Evolutionary conservation across 2,888 invertebrate genomes (phyloP).

Genomic region (Polymixis lichenea): DNA sequence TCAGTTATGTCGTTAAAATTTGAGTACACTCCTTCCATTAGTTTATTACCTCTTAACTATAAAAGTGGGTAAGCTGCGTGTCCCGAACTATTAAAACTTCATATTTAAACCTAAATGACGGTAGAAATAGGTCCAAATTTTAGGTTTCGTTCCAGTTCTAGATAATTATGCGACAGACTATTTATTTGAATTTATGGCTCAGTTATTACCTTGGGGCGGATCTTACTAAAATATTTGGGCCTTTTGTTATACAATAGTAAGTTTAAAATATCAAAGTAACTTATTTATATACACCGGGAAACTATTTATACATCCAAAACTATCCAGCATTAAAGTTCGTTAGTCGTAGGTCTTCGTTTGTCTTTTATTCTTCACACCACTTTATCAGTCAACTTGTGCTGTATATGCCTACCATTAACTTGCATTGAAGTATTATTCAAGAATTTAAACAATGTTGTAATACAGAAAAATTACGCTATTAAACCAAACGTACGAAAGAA

Average conservation of each 20-base stretch:
- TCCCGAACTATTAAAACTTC: constrained; percentile 29
- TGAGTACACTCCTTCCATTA: constrained; percentile 27
- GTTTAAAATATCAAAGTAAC: not conserved
- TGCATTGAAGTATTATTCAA: not conserved
- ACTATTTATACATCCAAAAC: not conserved
- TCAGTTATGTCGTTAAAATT: constrained; percentile 25
- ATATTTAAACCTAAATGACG: constrained; percentile 30
- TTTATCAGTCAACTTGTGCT: not conserved
- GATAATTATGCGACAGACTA: constrained; percentile 15
- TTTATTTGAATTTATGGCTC: constrained; percentile 1
- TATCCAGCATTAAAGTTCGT: not conserved
- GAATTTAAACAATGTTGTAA: no score
- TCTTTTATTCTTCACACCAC: not conserved
- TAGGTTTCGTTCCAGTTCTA: constrained; percentile 24
- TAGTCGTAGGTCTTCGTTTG: not conserved
- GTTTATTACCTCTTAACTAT: constrained; percentile 24
- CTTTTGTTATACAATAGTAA: not conserved
- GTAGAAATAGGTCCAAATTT: constrained; percentile 17
- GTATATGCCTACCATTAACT: not conserved
- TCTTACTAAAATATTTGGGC: not conserved
- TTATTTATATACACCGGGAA: not conserved
- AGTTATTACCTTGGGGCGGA: not conserved
- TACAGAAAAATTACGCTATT: no score
- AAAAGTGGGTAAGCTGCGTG: constrained; percentile 43
- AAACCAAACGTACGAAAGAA: not conserved